Base-by-base conservation (phyloP, 2,888 invertebrate species). In the Carterocephalus palaemon region DNA sequence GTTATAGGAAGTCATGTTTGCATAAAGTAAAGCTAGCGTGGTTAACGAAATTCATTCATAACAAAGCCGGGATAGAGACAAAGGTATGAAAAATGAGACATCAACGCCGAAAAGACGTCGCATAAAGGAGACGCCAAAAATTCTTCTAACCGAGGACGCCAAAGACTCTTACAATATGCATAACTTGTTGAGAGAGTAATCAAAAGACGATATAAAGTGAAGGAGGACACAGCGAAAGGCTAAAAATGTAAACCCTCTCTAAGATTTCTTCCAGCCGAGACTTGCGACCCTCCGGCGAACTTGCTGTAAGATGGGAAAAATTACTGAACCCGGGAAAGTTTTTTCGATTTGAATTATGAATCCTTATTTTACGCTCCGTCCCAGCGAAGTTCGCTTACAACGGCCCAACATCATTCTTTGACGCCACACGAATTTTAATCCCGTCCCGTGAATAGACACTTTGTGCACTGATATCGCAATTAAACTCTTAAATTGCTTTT, bases 311-410 rank as follows among this genome's bases (percentile, higher is more conserved):
- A 84, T 84, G 84, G 83, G 75, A 85, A 84, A 86, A 85, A 84
- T 85, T 86, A 84, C 85, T 70, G 70, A 63, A 75, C 67, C 67
- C 71, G 70, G 59, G 66, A 78, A 86, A 86, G 75, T 86, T 86
- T 86, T 85, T 84, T 82, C 83, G 80, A 84, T 86, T 85, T 83
- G 84, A 86, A 85, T 85, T 86, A 86, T 84, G 84, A 83, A 83
- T 84, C 82, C 81, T 84, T 85, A 84, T 83, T 85, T 82, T 77
- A 81, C 76, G 77, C 77, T 76, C 62, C 72, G 71, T 67, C 70
- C 75, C 70, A 67, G 70, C 59, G 64, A 80, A 80, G 75, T 83
- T 84, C 77, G 76, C 78, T 80, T 67, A 80, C 73, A 82, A 75
- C 68, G 73, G 67, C 66, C 64, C 58, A 49, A 64, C 67, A 65